Percentiles rank a stretch among this genome's conserved stretches.
Evolutionary conservation across 2,797 vertebrate genomes (phyloP).

Genomic region (Gambelia wislizenii): DNA sequence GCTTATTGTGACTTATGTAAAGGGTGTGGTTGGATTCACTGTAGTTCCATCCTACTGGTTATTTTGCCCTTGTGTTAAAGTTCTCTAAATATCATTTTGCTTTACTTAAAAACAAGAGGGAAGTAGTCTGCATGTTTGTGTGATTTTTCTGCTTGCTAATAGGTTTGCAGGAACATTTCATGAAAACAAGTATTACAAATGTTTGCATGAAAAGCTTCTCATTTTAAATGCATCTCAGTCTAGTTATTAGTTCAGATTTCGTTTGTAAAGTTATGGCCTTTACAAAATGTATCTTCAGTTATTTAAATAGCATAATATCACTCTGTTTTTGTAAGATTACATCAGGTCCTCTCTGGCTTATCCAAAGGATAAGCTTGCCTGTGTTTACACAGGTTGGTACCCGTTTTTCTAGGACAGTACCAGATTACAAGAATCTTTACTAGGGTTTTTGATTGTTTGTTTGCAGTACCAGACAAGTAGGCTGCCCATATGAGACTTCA

Average conservation of each 20-base stretch:
- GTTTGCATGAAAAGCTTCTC: not conserved
- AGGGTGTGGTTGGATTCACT: not conserved
- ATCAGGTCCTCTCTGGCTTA: not conserved
- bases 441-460: not conserved
- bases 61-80: not conserved
- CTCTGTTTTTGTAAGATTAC: not conserved
- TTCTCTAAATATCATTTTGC: not conserved
- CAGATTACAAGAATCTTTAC: not conserved
- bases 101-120: not conserved
- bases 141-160: not conserved
- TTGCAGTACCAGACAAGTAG: not conserved
- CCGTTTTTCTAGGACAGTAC: not conserved
- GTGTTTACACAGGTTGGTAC: not conserved
- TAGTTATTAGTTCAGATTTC: not conserved
- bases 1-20: not conserved
- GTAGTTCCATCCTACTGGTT: not conserved
- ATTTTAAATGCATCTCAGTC: not conserved
- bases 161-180: not conserved
- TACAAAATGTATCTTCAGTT: not conserved
- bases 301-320: not conserved
- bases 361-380: not conserved
- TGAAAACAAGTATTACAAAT: not conserved
- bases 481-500: not conserved
- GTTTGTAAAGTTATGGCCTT: not conserved
- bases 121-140: not conserved